Evolutionary conservation across 2,888 invertebrate species (phyloP), one percentile per base, ranked within the genome.

Genomic region (Gymnocheta viridis): DNA sequence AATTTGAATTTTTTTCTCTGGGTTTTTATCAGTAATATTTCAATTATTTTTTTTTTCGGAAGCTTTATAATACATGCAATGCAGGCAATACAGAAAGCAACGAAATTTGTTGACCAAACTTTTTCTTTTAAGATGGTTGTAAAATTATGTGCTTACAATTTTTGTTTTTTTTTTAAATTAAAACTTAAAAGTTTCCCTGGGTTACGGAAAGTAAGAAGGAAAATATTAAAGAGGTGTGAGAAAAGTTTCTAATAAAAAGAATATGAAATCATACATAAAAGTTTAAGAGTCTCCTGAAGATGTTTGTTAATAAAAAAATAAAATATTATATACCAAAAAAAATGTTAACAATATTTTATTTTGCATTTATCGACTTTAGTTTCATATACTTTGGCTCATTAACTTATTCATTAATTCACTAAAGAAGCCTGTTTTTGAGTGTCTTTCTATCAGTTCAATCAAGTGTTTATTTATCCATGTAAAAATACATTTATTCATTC

Each of bases 151-250:
- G 47, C 10, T 78, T 47, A n/a, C n/a, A n/a, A n/a, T n/a, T 54
- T 32, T 4, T 44, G 14, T 56, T 56, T 47, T 27, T 54, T 72
- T 60, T 76, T 74, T 66, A 81, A 80, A 80, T 84, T 84, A 77
- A 76, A 80, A 80, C 44, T 76, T 54, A 80, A 77, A 80, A 77
- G 84, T 84, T 84, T 81, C 80, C 84, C 81, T 24, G 72, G 67
- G 84, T 77, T 62, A 78, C 67, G 9, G 38, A 1, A 35, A 24
- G 41, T 22, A 38, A 22, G 22, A 10, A 24, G 14, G 2, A 32
- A 24, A 27, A 10, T 17, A 14, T 6, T 7, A 29, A 24, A 24
- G 17, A 7, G 32, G 9, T 62, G 58, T 56, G 14, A 27, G 19
- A 10, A 35, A 62, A 69, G 38, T 54, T 62, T 17, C 38, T n/a